phyloP scores from a whole-genome alignment of 2,888 invertebrate genomes.

The Beris morrisii region DNA sequence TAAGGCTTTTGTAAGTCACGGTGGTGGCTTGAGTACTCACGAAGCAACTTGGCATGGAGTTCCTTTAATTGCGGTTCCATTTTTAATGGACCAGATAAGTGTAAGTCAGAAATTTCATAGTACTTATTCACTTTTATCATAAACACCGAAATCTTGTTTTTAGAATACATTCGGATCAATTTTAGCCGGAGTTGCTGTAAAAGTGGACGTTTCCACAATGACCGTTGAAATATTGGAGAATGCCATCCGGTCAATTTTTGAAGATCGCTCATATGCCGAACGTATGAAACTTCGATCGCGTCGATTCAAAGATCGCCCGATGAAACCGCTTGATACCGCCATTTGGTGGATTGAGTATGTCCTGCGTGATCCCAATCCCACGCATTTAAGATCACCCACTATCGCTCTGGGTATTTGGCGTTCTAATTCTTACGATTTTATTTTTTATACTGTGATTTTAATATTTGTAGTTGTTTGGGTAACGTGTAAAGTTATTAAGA shows the following conservation, averaged over 20 bases:
- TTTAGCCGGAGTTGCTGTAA: slow-evolving; percentile 39
- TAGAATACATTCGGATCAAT: background rate
- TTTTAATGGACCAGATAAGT: slow-evolving; percentile 46
- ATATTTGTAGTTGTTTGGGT: background rate
- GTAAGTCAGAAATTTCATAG: slow-evolving; percentile 30
- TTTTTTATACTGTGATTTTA: slow-evolving; percentile 12
- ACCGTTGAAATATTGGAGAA: slow-evolving; percentile 33
- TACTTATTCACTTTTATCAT: background rate
- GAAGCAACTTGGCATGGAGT: slow-evolving; percentile 49
- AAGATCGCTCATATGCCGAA: slow-evolving; percentile 37
- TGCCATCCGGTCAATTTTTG: slow-evolving; percentile 36
- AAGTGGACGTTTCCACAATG: slow-evolving; percentile 41
- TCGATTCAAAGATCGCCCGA: slow-evolving; percentile 58
- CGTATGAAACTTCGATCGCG: slow-evolving; percentile 54
- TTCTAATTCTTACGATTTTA: slow-evolving; percentile 56
- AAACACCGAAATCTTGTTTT: background rate
- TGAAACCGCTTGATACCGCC: slow-evolving; percentile 50
- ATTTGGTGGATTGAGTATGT: slow-evolving; percentile 66
- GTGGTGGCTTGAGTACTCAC: slow-evolving; percentile 48
- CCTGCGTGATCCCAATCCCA: slow-evolving; percentile 59
- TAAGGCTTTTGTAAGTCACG: slow-evolving; percentile 48
- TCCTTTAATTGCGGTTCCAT: slow-evolving; percentile 48
- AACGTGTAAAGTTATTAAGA: background rate
- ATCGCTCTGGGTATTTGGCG: slow-evolving; percentile 55
- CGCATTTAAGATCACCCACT: slow-evolving; percentile 55